phyloP scores from a whole-genome alignment of 2,797 vertebrate species.

The Distichodus sexfasciatus region DNA sequence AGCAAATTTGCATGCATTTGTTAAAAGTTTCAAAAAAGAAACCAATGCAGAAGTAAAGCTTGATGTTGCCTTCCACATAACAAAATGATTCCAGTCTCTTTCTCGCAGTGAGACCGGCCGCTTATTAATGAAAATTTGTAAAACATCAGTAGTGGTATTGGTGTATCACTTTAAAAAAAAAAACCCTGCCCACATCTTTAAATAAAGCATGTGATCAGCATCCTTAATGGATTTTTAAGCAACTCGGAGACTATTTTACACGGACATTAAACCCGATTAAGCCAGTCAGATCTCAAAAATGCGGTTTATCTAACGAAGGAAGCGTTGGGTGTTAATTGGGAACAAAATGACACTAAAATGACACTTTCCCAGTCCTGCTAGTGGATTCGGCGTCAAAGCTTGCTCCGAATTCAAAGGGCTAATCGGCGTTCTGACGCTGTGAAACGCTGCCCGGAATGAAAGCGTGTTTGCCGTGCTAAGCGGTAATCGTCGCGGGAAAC shows the following conservation, averaged over 20 bases:
- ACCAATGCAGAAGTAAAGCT: too few species aligned
- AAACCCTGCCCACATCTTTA: slow-evolving; percentile 70
- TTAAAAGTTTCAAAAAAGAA: too few species aligned
- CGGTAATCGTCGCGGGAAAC: slow-evolving; percentile 87
- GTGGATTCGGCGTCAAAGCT: slow-evolving; percentile 65
- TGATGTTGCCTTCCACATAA: too few species aligned
- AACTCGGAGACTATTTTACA: slow-evolving; percentile 79
- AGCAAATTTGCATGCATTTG: too few species aligned
- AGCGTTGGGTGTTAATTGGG: slow-evolving; percentile 79
- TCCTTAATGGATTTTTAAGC: slow-evolving; percentile 78
- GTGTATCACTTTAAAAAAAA: too few species aligned
- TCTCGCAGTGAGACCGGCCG: too few species aligned
- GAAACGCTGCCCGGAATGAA: slow-evolving; percentile 79
- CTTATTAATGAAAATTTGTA: too few species aligned
- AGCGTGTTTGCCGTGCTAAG: slow-evolving; percentile 89
- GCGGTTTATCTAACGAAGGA: slow-evolving; percentile 81
- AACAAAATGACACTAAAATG: slow-evolving; percentile 75
- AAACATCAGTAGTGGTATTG: too few species aligned
- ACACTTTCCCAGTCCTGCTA: slow-evolving; percentile 53
- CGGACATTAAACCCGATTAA: slow-evolving; percentile 80
- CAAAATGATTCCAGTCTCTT: too few species aligned
- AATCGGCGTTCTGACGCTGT: slow-evolving; percentile 72
- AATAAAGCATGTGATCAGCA: slow-evolving; percentile 72
- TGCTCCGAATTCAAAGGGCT: slow-evolving; percentile 74
- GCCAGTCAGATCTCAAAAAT: slow-evolving; percentile 75